Base-by-base conservation (phyloP, 2,888 invertebrate species). In the Synergus gifuensis region DNA sequence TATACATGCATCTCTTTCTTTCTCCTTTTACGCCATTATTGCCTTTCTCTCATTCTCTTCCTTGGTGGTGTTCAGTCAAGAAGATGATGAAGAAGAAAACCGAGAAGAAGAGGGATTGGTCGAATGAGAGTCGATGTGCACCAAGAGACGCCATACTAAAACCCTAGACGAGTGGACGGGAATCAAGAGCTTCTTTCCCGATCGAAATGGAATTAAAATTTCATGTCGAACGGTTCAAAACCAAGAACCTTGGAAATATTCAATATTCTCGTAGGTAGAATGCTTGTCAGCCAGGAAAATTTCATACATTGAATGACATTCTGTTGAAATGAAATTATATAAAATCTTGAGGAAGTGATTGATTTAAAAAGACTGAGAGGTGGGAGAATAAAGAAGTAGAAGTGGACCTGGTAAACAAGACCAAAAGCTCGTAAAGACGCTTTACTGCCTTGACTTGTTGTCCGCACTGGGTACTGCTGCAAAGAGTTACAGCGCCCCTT, bases 1-100 rank as follows among this genome's bases (percentile, higher is more conserved):
- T 88, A 88, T 91, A 89, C 89, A 86, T 86, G 87, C 84, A 85
- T 86, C 87, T 85, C 86, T 85, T 86, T 80, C 82, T 84, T 84
- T 84, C 83, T 79, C 80, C 78, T 82, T 79, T 78, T 49, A 36
- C 28, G 12, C 16, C n/a, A 1, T 73, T 49, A 36, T 73, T 73
- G 82, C 83, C 81, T 81, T 82, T 84, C 85, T 86, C 85, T 86
- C 87, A 86, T 78, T 79, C 82, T 80, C 78, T 66, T 78, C 77
- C 77, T 76, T 77, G 80, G 78, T 81, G 79, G 78, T 79, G 82
- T 80, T 78, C 64, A 67, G 67, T 76, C 69, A 77, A 80, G 67
- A 77, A 79, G 28, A 78, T 77, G 67, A 79, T 22, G 63, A 36
- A 36, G 36, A 28, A 28, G 22, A 28, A 28, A 28, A 60, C 18